A percentile compares a stretch with the other conserved stretches of the same genome.
These are phyloP conservation scores for Myoxocephalus aenaeus DNA, from an alignment of 2,797 vertebrate genomes.

Conservation along the genomic window DNA sequence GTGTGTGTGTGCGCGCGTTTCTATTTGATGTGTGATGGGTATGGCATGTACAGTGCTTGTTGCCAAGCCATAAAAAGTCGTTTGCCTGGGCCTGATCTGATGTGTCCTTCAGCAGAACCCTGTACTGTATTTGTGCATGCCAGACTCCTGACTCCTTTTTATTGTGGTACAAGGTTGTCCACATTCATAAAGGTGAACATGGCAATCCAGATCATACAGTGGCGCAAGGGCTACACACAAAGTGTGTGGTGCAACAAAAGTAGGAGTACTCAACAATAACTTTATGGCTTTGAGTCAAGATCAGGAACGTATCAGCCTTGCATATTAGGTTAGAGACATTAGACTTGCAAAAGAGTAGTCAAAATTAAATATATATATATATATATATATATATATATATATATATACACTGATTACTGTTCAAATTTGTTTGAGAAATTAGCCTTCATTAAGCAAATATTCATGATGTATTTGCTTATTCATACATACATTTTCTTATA, in stretches of 20 bases:
- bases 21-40: constrained; percentile 73
- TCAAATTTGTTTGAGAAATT: neutral
- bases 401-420: constrained; percentile 1
- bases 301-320: neutral
- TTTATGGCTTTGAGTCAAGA: constrained; percentile 15
- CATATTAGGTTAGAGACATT: constrained; percentile 13
- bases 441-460: constrained; percentile 8
- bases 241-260: constrained; percentile 3
- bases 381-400: too few relatives aligned
- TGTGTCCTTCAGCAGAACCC: constrained; percentile 46
- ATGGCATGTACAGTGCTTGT: constrained; percentile 67
- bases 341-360: neutral
- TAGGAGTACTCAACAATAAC: constrained; percentile 12
- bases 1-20: constrained; percentile 22
- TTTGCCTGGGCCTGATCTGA: constrained; percentile 65
- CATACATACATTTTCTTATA: constrained; percentile 1
- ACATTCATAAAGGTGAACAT: constrained; percentile 43
- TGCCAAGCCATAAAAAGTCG: constrained; percentile 75
- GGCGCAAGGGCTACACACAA: constrained; percentile 27
- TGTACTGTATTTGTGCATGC: constrained; percentile 31
- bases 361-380: too few relatives aligned
- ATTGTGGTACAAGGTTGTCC: constrained; percentile 41
- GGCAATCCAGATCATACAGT: neutral
- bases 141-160: constrained; percentile 29
- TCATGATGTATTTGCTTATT: constrained; percentile 43